These are phyloP conservation scores for Percopsis omiscomaycus DNA, from an alignment of 2,797 vertebrate species.

Conservation along the genomic window DNA sequence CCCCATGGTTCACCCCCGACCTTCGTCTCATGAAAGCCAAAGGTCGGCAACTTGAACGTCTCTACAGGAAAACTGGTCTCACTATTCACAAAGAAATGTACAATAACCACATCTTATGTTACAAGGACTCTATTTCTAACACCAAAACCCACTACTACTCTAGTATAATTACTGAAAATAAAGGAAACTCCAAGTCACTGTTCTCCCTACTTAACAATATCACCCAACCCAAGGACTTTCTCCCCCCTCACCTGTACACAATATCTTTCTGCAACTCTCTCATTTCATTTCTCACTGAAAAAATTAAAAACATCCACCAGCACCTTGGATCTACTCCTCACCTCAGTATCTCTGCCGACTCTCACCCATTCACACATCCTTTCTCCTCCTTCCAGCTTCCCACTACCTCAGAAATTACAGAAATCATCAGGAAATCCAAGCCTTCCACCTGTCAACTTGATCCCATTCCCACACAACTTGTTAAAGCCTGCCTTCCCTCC, in stretches of 20 bases:
- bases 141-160: not conserved
- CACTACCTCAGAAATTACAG: too few species aligned
- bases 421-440: too few species aligned
- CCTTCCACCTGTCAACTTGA: too few species aligned
- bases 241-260: not conserved
- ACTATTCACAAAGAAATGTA: too few species aligned
- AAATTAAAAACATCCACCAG: not conserved
- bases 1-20: too few species aligned
- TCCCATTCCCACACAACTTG: not conserved
- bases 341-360: not conserved
- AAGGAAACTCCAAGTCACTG: too few species aligned
- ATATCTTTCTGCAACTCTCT: not conserved
- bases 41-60: too few species aligned
- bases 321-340: too few species aligned
- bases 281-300: not conserved
- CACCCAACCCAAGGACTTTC: not conserved
- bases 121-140: not conserved
- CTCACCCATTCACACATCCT: not conserved
- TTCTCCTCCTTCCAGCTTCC: not conserved
- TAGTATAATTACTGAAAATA: not conserved
- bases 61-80: too few species aligned
- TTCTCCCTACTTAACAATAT: not conserved
- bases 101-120: too few species aligned
- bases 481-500: not conserved
- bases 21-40: too few species aligned